Evolutionary conservation across 2,797 vertebrate species (phyloP).

Genomic region (Benthosema pterotum): DNA sequence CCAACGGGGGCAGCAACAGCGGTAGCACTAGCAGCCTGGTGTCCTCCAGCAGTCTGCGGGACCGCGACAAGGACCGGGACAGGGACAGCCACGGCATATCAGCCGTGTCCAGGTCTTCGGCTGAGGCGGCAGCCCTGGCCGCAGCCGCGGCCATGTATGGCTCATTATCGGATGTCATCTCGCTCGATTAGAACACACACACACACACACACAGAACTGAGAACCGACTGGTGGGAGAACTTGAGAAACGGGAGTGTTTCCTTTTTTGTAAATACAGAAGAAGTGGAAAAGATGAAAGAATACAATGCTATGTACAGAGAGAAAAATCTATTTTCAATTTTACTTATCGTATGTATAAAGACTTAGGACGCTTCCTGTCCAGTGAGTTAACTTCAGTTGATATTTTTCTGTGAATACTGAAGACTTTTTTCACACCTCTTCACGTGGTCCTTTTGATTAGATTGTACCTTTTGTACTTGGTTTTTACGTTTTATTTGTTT

Average conservation of each 20-base stretch:
- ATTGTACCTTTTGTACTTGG: conserved; percentile 85
- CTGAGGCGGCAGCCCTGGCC: conserved; percentile 74
- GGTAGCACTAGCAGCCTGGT: conserved; percentile 97
- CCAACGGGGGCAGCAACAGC: conserved; percentile 89
- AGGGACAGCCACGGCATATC: conserved; percentile 87
- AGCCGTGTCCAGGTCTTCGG: conserved; percentile 81
- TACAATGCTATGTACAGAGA: conserved; percentile 99
- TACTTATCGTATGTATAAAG: conserved; percentile 99
- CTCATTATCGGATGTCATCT: conserved; percentile 97
- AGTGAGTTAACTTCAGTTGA: conserved; percentile 89
- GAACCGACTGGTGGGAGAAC: conserved; percentile 51
- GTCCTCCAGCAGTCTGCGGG: conserved; percentile 92
- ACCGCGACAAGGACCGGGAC: conserved; percentile 73
- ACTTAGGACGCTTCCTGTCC: conserved; percentile 93
- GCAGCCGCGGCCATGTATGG: conserved; percentile 91
- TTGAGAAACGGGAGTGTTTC: conserved; percentile 63
- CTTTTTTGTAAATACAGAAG: conserved; percentile 86
- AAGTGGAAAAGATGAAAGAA: conserved; percentile 74
- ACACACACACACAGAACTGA: conserved; percentile 49
- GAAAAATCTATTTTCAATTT: conserved; percentile 99
- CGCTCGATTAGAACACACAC: conserved; percentile 85
- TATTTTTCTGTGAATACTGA: conserved; percentile 94
- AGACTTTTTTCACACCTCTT: conserved; percentile 91
- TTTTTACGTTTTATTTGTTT: conserved; percentile 79
- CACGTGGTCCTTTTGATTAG: conserved; percentile 87